phyloP scores from a whole-genome alignment of 2,113 vertebrate species.

The Psephotus haematonotus region DNA sequence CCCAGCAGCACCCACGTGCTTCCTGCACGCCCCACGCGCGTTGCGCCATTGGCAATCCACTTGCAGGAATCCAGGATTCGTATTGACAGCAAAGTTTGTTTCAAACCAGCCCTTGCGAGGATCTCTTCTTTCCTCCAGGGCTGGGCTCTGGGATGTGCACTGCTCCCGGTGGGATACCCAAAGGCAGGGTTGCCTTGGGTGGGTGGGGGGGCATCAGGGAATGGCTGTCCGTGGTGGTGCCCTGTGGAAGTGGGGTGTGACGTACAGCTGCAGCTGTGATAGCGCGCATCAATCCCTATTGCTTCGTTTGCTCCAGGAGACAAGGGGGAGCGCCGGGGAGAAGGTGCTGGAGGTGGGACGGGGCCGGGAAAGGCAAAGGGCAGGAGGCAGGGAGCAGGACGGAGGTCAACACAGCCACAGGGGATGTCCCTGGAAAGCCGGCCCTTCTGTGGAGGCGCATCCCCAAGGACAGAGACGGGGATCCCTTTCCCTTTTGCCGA shows the following conservation, averaged over 20 bases:
- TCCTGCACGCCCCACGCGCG: accelerated
- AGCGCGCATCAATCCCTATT: neutral
- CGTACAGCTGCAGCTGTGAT: accelerated
- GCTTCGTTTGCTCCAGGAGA: neutral
- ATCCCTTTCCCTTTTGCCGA: neutral
- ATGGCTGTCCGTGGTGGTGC: accelerated
- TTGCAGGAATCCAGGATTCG: neutral
- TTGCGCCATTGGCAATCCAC: accelerated
- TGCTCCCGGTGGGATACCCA: accelerated
- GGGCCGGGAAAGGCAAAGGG: neutral
- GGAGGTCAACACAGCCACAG: neutral
- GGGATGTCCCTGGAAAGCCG: neutral
- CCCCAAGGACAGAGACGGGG: neutral
- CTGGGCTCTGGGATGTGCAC: neutral
- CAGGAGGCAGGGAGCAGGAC: neutral
- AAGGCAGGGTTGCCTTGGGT: neutral
- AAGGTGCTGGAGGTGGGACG: neutral
- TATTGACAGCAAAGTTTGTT: neutral
- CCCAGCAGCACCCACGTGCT: neutral
- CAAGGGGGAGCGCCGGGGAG: neutral
- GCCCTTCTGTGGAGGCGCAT: neutral
- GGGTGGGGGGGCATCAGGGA: neutral
- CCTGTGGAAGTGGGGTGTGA: neutral
- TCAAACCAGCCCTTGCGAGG: neutral
- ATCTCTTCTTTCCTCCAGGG: accelerated